Conservation (phyloP, 92 coral and sea anemone species). For the Actinostola sp. region DNA sequence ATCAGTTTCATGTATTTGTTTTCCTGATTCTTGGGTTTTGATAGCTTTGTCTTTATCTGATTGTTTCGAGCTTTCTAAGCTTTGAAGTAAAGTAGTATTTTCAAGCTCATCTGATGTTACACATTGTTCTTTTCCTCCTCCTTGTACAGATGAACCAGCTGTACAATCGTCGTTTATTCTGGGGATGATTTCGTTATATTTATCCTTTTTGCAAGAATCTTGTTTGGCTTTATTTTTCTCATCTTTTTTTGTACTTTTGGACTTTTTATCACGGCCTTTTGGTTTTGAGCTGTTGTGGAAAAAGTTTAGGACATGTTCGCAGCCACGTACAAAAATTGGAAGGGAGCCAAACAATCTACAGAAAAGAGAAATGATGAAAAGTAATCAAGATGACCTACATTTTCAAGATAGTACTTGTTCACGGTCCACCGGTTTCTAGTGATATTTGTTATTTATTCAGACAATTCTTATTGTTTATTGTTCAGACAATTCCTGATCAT, state of each 20-base stretch:
- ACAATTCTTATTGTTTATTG: too few relatives aligned
- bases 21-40: slow-evolving; percentile 8
- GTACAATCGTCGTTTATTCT: neutral
- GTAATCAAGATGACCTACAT: neutral
- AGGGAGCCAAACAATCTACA: slow-evolving; percentile 72
- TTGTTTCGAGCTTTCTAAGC: neutral
- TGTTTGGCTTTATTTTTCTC: slow-evolving; percentile 39
- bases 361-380: neutral
- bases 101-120: neutral
- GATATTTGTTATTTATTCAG: too few relatives aligned
- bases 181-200: slow-evolving; percentile 22
- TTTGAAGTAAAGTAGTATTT: neutral
- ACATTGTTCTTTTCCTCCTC: slow-evolving; percentile 1
- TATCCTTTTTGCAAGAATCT: slow-evolving; percentile 14
- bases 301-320: slow-evolving; percentile 79
- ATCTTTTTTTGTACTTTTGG: slow-evolving; percentile 50
- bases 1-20: neutral
- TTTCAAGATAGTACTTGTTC: too few relatives aligned
- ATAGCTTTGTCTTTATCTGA: neutral
- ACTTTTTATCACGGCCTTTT: slow-evolving; percentile 35
- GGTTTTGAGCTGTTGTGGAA: slow-evolving; percentile 61
- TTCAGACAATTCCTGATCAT: too few relatives aligned
- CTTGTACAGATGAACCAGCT: neutral
- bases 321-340: slow-evolving; percentile 82
- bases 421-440: too few relatives aligned